Percentiles rank a stretch among this genome's conserved stretches.
Conservation (phyloP, 1,140 invertebrate genomes). For the Temnothorax nylanderi region DNA sequence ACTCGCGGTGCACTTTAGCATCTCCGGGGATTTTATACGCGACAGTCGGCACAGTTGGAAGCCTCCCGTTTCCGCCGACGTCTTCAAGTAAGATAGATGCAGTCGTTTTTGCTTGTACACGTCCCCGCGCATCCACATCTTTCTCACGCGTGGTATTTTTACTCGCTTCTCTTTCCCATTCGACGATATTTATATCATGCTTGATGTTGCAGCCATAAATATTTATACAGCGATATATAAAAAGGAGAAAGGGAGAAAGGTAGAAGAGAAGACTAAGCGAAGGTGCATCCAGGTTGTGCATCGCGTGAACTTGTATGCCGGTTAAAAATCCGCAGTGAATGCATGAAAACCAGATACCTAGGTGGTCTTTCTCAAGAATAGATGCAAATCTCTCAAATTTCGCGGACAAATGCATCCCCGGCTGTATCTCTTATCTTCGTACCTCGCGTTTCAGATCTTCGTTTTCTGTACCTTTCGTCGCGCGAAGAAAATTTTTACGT, state of each 20-base stretch:
- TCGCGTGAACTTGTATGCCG: background rate
- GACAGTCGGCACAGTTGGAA: conserved; percentile 24
- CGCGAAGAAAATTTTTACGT: background rate
- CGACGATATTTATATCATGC: conserved; percentile 9
- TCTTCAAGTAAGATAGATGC: conserved; percentile 48
- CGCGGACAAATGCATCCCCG: background rate
- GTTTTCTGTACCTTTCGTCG: background rate
- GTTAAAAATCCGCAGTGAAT: background rate
- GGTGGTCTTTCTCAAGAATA: background rate
- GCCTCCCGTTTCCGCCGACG: conserved; percentile 14
- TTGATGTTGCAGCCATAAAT: background rate
- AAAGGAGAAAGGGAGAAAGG: background rate
- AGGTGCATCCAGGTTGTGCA: background rate
- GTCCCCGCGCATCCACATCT: background rate
- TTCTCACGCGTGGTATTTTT: background rate
- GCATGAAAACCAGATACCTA: conserved; percentile 9
- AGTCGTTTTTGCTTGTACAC: conserved; percentile 15
- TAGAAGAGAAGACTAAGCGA: background rate
- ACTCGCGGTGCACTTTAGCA: conserved; percentile 36
- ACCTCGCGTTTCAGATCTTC: background rate
- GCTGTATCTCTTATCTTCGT: background rate
- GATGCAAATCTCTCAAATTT: background rate
- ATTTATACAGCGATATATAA: conserved; percentile 20
- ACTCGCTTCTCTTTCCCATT: background rate
- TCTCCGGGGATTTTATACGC: conserved; percentile 50